A percentile compares a stretch with the other conserved stretches of the same genome.
These are phyloP conservation scores for Calephelis perditalis DNA, from an alignment of 2,888 invertebrate species.

Conservation along the genomic window DNA sequence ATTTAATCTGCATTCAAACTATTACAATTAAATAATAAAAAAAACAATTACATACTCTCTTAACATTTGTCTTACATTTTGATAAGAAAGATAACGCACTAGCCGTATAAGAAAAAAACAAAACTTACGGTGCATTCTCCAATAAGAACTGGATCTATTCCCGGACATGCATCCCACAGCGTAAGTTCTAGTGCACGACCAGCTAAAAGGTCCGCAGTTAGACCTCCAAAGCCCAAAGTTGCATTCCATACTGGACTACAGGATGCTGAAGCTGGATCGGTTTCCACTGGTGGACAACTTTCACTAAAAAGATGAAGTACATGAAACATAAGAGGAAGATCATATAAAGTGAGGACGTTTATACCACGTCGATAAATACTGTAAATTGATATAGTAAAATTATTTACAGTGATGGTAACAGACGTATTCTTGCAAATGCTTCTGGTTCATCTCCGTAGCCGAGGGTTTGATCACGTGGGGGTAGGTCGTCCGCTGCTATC, in stretches of 20 bases:
- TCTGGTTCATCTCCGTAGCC: conserved; percentile 89
- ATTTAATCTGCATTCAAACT: no score
- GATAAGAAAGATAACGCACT: no score
- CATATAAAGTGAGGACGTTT: neutral
- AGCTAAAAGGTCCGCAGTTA: conserved; percentile 87
- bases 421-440: conserved; percentile 89
- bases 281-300: conserved; percentile 86
- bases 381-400: conserved; percentile 6
- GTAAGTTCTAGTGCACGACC: conserved; percentile 91
- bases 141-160: conserved; percentile 88
- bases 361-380: neutral
- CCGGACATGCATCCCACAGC: conserved; percentile 91
- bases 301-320: conserved; percentile 67
- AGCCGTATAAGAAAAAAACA: neutral
- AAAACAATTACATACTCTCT: no score
- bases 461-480: conserved; percentile 85
- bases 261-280: conserved; percentile 90
- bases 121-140: conserved; percentile 84
- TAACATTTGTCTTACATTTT: no score
- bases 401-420: conserved; percentile 88
- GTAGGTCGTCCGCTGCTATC: conserved; percentile 91
- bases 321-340: neutral
- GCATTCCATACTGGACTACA: conserved; percentile 96
- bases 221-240: conserved; percentile 88
- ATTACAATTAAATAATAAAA: no score